Evolutionary conservation across 2,797 vertebrate species (phyloP), one percentile per base, ranked within the genome.

Genomic region (Argentina silus): DNA sequence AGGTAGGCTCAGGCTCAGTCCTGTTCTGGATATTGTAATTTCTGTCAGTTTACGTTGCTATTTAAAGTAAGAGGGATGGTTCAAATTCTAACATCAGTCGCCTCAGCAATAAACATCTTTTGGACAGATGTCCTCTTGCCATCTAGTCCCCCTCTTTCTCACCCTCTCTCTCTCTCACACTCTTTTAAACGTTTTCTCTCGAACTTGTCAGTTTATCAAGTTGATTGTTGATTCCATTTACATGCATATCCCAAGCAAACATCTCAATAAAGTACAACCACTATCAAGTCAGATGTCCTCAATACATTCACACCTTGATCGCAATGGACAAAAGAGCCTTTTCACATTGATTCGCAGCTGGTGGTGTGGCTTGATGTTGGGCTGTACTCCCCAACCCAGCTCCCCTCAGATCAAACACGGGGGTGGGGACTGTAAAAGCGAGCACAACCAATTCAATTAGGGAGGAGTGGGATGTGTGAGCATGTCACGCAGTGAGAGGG

Each of bases 391-490:
- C 27, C 17, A 68, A 27, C 2, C 7, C 48, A 27, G 14, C 15
- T 14, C 7, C 36, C 43, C 17, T 90, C 89, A 21, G 17, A 44
- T 72, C 15, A 63, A 55, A 71, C n/a, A 84, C 12, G 76, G 81
- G 79, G 81, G 88, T 43, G 77, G 74, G 70, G 63, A 76, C 78
- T 10, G 21, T 70, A 80, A 82, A 84, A 55, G 70, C 77, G 77
- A 83, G 85, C 53, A 67, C 83, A 70, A 79, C 89, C 89, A 91
- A 90, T 92, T 90, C 89, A 86, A 86, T 89, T 86, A 72, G 83
- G 87, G 79, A 72, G 89, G 85, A 79, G 79, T 85, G 75, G 80
- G 84, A 82, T 77, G 74, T 86, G 87, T 81, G 84, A 75, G 80
- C 81, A 69, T 75, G 85, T 88, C 87, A 80, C 79, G 86, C 82